Percentiles rank a stretch among this genome's conserved stretches.
Evolutionary conservation across 1,140 invertebrate genomes (phyloP).

Genomic region (Trichonephila inaurata): DNA sequence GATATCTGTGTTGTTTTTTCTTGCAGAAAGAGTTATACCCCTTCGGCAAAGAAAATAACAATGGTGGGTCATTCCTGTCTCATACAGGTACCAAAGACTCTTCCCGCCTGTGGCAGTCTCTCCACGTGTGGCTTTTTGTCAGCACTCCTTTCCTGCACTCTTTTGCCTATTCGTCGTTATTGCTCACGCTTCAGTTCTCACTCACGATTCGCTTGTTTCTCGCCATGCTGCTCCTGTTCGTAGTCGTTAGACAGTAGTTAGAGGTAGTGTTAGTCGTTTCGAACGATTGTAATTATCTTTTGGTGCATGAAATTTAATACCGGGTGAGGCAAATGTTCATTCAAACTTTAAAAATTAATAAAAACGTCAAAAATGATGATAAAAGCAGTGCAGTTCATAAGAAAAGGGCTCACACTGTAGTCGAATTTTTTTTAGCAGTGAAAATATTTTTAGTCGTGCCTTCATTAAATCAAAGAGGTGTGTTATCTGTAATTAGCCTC

Average conservation of each 20-base stretch:
- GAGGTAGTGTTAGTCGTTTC: too few species aligned
- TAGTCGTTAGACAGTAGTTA: background rate
- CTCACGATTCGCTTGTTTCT: background rate
- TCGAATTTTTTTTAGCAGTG: too few species aligned
- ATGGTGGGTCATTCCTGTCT: constrained; percentile 72
- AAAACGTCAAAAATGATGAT: too few species aligned
- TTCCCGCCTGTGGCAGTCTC: constrained; percentile 50
- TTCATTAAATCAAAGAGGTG: too few species aligned
- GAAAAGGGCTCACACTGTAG: too few species aligned
- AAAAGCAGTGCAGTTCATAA: too few species aligned
- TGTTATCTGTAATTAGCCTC: too few species aligned
- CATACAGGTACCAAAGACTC: constrained; percentile 62
- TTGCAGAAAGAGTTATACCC: constrained; percentile 72
- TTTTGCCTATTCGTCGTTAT: background rate
- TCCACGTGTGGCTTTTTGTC: constrained; percentile 35
- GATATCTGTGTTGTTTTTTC: background rate
- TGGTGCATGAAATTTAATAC: too few species aligned
- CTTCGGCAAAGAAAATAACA: constrained; percentile 53
- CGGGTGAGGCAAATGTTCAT: too few species aligned
- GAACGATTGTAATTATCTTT: too few species aligned
- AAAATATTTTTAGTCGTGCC: too few species aligned
- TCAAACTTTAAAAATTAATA: too few species aligned
- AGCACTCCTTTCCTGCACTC: constrained; percentile 21
- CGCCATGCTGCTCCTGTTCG: background rate
- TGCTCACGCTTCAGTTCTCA: background rate